Evolutionary conservation across 2,888 invertebrate genomes (phyloP), one percentile per base, ranked within the genome.

Genomic region (Adineta ricciae): DNA sequence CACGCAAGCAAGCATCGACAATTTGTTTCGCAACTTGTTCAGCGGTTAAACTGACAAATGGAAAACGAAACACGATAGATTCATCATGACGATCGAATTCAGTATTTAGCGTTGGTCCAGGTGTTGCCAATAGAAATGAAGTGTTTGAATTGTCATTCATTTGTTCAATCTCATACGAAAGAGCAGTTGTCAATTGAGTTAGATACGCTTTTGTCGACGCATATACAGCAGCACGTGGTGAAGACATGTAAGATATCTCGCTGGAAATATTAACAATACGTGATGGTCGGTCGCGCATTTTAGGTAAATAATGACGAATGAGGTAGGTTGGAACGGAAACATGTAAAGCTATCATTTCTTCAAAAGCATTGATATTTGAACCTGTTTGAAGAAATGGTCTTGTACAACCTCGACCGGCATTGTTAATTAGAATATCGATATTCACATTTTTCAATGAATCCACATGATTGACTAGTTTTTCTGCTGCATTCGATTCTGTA

Each of bases 401-500:
- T 41, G 78, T 41, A 24, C n/a, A 78, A 78, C 78, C 78, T n/a
- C 24, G 38, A 78, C 78, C 78, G 11, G 78, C 78, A 41, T 78
- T 78, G 41, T 78, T 78, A 8, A 78, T 78, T n/a, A 78, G 9
- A 41, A 78, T 78, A 78, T 78, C 38, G n/a, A 78, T 78, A 78
- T 41, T n/a, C 2, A 41, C 14, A 78, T 78, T 3, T n/a, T 38
- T 38, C 14, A 78, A 78, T 24, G 38, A 2, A 41, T 78, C 78
- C 38, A 78, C 41, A n/a, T 41, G 9, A 41, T 78, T 38, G 38
- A 78, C 41, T 41, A 78, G n/a, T 24, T 78, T 38, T 41, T 78
- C 78, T 11, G 8, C 78, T 11, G 41, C 41, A 78, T 78, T 41
- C 3, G 0, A 21, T 41, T 41, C 38, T 0, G 78, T 9, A 8